phyloP scores from a whole-genome alignment of 2,797 vertebrate genomes.

The Myioborus miniatus region DNA sequence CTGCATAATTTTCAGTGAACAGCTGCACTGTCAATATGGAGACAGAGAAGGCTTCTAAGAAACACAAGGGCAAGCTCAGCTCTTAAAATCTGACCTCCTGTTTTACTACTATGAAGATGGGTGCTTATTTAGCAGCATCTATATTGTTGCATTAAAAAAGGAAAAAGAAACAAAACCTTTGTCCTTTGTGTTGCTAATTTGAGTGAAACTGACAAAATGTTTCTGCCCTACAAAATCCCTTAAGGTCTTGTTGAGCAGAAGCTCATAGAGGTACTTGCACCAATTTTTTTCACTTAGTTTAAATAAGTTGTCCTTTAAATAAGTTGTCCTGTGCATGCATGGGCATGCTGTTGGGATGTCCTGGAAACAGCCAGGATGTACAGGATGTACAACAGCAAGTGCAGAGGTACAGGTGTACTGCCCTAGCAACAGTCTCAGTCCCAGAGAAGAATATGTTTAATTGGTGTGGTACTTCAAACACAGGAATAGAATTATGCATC shows the following conservation, averaged over 20 bases:
- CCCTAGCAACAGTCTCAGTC: neutral
- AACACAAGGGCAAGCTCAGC: slow-evolving; percentile 33
- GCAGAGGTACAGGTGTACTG: neutral
- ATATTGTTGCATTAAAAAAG: neutral
- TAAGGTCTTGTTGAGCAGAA: neutral
- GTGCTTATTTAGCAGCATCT: slow-evolving; percentile 23
- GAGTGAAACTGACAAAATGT: neutral
- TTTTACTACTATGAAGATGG: neutral
- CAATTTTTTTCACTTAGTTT: neutral
- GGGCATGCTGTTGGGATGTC: neutral
- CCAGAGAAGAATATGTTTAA: neutral
- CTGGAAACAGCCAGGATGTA: neutral
- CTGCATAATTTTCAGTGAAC: slow-evolving; percentile 66
- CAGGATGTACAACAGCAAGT: neutral
- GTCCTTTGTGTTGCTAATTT: neutral
- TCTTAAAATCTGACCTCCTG: slow-evolving; percentile 45
- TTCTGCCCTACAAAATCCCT: neutral
- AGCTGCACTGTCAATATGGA: slow-evolving; percentile 75
- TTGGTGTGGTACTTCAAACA: neutral
- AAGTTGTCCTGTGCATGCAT: accelerated
- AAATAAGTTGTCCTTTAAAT: too few relatives aligned
- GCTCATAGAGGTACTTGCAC: neutral
- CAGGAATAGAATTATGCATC: neutral
- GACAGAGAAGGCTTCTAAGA: slow-evolving; percentile 76
- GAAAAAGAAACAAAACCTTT: neutral